Evolutionary conservation across 2,113 vertebrate species (phyloP), one percentile per base, ranked within the genome.

Genomic region (Glaucomys volans): DNA sequence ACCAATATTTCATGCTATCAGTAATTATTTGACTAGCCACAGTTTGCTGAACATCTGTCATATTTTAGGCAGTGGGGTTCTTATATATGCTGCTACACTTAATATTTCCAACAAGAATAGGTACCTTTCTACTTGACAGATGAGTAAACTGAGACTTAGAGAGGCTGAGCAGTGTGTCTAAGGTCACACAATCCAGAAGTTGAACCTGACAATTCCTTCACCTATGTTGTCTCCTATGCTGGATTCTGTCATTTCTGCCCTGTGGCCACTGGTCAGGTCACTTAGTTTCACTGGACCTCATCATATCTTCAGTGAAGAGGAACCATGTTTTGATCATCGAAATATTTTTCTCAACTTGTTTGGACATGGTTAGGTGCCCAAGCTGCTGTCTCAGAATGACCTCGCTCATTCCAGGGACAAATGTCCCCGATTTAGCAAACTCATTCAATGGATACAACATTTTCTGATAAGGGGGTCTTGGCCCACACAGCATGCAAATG

Each of bases 401-500:
- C 83, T 77, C 16, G 22, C 59, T 93, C 54, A 22, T 87, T 87
- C 52, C 28, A 72, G 71, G 59, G 59, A 86, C 89, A 96, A 95
- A 95, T 44, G 75, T 69, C 47, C n/a, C 59, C 4, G 35, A 75
- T 87, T 90, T 90, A 81, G 37, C 66, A 87, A 94, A 84, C 22
- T 93, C 72, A 66, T 62, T 89, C 93, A 28, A 47, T 62, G 42
- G 64, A 85, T 79, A 92, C 93, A 81, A 62, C 79, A 10, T 95
- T 92, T 96, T 97, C 94, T 77, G 79, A 92, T 77, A 94, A 74
- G 93, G 87, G 40, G 71, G 71, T 72, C 91, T 95, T 90, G 88
- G 59, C 91, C 66, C 69, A 26, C 76, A 90, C 76, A 95, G 72
- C 80, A 88, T 59, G 86, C 90, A 98, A 97, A 98, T 97, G 75